These are phyloP conservation scores for Anorthoa munda DNA, from an alignment of 2,888 invertebrate genomes.

Conservation along the genomic window DNA sequence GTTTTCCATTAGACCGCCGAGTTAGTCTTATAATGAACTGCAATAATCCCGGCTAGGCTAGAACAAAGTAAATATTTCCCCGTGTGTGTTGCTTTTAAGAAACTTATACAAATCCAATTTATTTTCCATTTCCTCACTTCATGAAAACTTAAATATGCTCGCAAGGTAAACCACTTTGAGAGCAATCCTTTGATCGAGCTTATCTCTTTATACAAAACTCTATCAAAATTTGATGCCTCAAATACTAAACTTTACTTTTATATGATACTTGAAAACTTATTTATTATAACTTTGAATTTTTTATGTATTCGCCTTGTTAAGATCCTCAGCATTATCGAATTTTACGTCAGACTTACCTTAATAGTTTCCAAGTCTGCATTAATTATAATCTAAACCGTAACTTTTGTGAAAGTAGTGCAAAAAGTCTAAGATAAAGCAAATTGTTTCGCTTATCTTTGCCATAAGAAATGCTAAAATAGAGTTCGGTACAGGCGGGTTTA, in stretches of 20 bases:
- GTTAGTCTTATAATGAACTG: constrained; percentile 76
- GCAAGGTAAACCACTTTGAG: constrained; percentile 89
- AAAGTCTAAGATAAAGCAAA: constrained; percentile 74
- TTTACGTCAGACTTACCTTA: constrained; percentile 9
- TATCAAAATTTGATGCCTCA: constrained; percentile 85
- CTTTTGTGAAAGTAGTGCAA: constrained; percentile 49
- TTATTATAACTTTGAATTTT: constrained; percentile 46
- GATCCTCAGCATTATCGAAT: constrained; percentile 8
- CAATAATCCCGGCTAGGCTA: constrained; percentile 77
- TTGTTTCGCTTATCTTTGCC: constrained; percentile 78
- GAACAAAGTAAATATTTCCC: constrained; percentile 86
- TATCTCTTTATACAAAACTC: constrained; percentile 88
- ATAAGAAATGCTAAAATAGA: constrained; percentile 72
- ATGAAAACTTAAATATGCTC: constrained; percentile 91
- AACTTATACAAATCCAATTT: constrained; percentile 90
- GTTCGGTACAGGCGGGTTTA: constrained; percentile 69
- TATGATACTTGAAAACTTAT: constrained; percentile 43
- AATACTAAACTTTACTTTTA: constrained; percentile 56
- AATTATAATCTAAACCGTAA: constrained; percentile 27
- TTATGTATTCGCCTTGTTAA: constrained; percentile 2
- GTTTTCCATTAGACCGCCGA: constrained; percentile 69
- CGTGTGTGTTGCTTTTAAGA: constrained; percentile 83
- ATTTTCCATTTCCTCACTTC: constrained; percentile 91
- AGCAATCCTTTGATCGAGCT: constrained; percentile 89
- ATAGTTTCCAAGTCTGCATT: constrained; percentile 4